A percentile compares a stretch with the other conserved stretches of the same genome.
Evolutionary conservation across 2,888 invertebrate genomes (phyloP).

Genomic region (Camptogramma bilineatum): DNA sequence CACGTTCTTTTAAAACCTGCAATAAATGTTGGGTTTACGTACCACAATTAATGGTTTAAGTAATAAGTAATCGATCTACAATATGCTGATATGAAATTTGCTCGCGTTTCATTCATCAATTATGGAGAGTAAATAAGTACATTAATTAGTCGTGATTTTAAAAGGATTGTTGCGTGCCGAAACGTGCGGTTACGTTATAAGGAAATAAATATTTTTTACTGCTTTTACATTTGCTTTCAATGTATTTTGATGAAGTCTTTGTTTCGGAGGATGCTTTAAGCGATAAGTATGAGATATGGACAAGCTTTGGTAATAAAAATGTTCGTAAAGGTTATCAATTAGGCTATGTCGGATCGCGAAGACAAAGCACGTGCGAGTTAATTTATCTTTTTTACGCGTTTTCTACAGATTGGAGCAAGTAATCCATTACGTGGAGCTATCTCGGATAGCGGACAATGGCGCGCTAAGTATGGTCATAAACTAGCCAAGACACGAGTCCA

Average conservation of each 20-base stretch:
- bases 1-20: constrained; percentile 62
- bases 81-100: constrained; percentile 43
- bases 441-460: constrained; percentile 32
- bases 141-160: constrained; percentile 40
- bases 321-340: constrained; percentile 27
- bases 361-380: constrained; percentile 22
- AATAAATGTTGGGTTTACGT: constrained; percentile 61
- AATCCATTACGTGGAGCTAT: constrained; percentile 24
- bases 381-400: constrained; percentile 34
- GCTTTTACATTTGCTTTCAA: constrained; percentile 33
- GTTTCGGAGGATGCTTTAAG: no score
- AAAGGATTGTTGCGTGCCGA: constrained; percentile 31
- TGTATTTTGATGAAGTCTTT: constrained; percentile 40
- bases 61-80: constrained; percentile 49
- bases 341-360: constrained; percentile 25
- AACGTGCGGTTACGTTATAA: constrained; percentile 34
- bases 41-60: constrained; percentile 63
- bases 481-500: constrained; percentile 19
- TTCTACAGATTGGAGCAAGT: constrained; percentile 25
- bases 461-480: constrained; percentile 32
- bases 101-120: constrained; percentile 43
- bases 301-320: constrained; percentile 21
- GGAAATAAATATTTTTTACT: constrained; percentile 30
- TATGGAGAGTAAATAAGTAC: constrained; percentile 40
- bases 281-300: constrained; percentile 39